Conservation (phyloP, 2,797 vertebrate species). For the Mormyrops boulengeri region DNA sequence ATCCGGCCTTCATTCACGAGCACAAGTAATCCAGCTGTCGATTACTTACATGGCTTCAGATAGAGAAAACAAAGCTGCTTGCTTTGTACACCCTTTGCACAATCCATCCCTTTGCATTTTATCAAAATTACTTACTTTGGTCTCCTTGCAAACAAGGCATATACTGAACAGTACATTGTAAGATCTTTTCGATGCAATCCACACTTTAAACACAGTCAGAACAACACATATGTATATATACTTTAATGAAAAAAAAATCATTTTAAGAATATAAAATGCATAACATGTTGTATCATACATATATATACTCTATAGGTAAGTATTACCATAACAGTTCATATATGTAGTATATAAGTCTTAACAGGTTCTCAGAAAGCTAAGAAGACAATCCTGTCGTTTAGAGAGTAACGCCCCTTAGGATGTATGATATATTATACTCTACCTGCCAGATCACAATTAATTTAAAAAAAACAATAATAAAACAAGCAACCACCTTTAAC, state of each 20-base stretch:
- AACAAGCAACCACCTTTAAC: not conserved
- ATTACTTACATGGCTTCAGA: slow-evolving; percentile 11
- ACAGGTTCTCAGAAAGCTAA: not conserved
- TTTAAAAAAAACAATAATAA: not conserved
- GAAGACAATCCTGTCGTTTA: not conserved
- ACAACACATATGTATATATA: slow-evolving; percentile 21
- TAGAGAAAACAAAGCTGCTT: not conserved
- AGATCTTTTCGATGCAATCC: slow-evolving; percentile 20
- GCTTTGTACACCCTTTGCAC: not conserved
- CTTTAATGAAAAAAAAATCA: slow-evolving; percentile 5
- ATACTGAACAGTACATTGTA: not conserved
- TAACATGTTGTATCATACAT: not conserved
- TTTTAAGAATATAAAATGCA: slow-evolving; percentile 14
- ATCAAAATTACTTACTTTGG: not conserved
- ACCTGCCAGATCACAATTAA: not conserved
- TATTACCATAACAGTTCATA: not conserved
- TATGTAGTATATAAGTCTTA: not conserved
- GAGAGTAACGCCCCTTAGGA: not conserved
- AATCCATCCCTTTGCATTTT: not conserved
- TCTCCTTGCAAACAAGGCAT: slow-evolving; percentile 16
- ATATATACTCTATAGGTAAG: slow-evolving; percentile 4
- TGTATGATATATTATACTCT: not conserved
- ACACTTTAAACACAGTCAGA: slow-evolving; percentile 16
- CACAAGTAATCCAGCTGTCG: not conserved
- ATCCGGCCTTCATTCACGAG: slow-evolving; percentile 8